A percentile compares a stretch with the other conserved stretches of the same genome.
These are phyloP conservation scores for Metalampra italica DNA, from an alignment of 2,888 invertebrate species.

Conservation along the genomic window DNA sequence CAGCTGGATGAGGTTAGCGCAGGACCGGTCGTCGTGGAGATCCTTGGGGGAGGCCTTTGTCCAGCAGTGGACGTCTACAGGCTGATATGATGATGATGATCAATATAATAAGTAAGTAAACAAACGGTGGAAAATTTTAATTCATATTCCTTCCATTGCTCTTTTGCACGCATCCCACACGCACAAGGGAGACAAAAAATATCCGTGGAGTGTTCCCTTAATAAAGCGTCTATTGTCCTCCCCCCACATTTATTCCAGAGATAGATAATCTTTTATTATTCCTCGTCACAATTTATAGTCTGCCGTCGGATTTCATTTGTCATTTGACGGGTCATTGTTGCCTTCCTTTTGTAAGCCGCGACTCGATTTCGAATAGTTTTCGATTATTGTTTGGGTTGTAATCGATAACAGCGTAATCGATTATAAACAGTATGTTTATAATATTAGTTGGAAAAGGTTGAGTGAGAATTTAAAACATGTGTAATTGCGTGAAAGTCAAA, in stretches of 20 bases:
- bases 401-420: neutral
- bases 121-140: neutral
- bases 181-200: slow-evolving; percentile 22
- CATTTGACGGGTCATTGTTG: slow-evolving; percentile 31
- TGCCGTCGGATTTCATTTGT: slow-evolving; percentile 67
- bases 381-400: slow-evolving; percentile 1
- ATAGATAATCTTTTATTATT: slow-evolving; percentile 74
- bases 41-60: no score
- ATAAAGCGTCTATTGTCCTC: slow-evolving; percentile 68
- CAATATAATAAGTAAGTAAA: no score
- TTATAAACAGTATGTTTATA: neutral
- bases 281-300: slow-evolving; percentile 64
- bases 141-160: neutral
- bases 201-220: slow-evolving; percentile 45
- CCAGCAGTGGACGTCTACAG: no score
- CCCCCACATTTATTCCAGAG: slow-evolving; percentile 68
- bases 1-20: no score
- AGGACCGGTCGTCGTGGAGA: no score
- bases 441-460: no score
- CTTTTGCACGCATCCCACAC: slow-evolving; percentile 19
- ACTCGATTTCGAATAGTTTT: slow-evolving; percentile 1
- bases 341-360: slow-evolving; percentile 6
- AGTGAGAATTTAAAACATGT: no score
- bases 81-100: no score
- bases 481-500: neutral